These are phyloP conservation scores for Ianthella basta DNA, from an alignment of 37 sponge, comb jelly and placozoan species.

Conservation along the genomic window DNA sequence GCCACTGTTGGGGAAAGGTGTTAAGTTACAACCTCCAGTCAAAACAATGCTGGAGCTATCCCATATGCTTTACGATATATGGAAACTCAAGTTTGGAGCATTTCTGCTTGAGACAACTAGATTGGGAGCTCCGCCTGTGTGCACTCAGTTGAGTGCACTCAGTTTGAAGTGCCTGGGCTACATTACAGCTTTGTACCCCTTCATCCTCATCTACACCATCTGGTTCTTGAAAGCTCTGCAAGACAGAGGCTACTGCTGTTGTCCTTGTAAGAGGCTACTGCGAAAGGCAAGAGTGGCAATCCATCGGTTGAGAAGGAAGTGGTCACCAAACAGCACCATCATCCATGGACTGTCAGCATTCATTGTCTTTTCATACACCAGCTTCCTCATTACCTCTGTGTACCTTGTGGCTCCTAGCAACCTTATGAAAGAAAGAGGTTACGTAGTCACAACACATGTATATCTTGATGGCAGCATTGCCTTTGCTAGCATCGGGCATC, in stretches of 20 bases:
- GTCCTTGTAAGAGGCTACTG: not conserved
- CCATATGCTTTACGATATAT: not conserved
- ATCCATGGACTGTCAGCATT: constrained; percentile 22
- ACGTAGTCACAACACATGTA: not conserved
- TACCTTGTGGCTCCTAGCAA: not conserved
- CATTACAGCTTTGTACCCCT: constrained; percentile 1
- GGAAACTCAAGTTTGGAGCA: not conserved
- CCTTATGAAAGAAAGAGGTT: not conserved
- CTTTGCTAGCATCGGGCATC: not conserved
- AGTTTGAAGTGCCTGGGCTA: not conserved
- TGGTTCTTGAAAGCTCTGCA: constrained; percentile 12
- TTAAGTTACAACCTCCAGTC: not conserved
- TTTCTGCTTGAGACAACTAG: not conserved
- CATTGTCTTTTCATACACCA: constrained; percentile 25
- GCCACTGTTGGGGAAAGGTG: not conserved
- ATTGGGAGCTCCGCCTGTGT: not conserved
- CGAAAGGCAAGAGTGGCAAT: not conserved
- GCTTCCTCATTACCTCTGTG: not conserved
- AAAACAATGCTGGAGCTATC: not conserved
- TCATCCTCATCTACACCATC: constrained; percentile 13
- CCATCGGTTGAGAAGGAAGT: not conserved
- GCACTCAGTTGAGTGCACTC: not conserved
- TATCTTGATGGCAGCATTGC: not conserved
- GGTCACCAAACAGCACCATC: constrained; percentile 34
- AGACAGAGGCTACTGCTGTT: constrained; percentile 25